Conservation (phyloP, 2,113 vertebrate genomes). For the Thermophis baileyi region DNA sequence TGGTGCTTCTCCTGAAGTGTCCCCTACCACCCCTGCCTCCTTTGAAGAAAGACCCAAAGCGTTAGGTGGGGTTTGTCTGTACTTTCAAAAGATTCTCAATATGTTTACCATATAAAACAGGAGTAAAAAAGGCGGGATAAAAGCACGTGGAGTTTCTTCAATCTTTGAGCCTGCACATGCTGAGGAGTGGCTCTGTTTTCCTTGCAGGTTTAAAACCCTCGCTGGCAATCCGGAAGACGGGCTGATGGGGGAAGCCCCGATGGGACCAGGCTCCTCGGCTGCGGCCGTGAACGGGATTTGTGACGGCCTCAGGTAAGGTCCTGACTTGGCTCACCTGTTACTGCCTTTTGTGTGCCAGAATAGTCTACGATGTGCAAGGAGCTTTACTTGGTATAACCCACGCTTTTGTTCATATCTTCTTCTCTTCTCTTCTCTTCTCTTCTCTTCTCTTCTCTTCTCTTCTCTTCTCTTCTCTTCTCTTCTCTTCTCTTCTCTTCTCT, state of each 20-base stretch:
- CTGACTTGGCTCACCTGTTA: not conserved
- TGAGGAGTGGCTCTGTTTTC: constrained; percentile 34
- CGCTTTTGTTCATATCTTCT: constrained; percentile 37
- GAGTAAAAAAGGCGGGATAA: not conserved
- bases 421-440: no score
- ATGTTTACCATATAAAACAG: not conserved
- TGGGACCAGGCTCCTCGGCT: constrained; percentile 28
- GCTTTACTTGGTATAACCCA: constrained; percentile 32
- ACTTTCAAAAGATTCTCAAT: no score
- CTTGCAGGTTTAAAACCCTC: constrained; percentile 59
- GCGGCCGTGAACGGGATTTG: constrained; percentile 55
- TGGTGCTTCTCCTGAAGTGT: no score
- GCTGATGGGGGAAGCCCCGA: constrained; percentile 45
- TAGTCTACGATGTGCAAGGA: constrained; percentile 35
- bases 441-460: not conserved
- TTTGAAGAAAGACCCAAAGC: no score
- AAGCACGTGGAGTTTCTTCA: not conserved
- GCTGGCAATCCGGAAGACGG: constrained; percentile 42
- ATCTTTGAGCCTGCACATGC: not conserved
- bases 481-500: accelerated
- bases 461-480: not conserved
- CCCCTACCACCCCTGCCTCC: no score
- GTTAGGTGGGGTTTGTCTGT: no score
- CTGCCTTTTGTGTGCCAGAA: constrained; percentile 5
- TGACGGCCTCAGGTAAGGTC: constrained; percentile 62